A percentile compares a stretch with the other conserved stretches of the same genome.
Conservation (phyloP, 2,797 vertebrate species). For the Okamejei kenojei region DNA sequence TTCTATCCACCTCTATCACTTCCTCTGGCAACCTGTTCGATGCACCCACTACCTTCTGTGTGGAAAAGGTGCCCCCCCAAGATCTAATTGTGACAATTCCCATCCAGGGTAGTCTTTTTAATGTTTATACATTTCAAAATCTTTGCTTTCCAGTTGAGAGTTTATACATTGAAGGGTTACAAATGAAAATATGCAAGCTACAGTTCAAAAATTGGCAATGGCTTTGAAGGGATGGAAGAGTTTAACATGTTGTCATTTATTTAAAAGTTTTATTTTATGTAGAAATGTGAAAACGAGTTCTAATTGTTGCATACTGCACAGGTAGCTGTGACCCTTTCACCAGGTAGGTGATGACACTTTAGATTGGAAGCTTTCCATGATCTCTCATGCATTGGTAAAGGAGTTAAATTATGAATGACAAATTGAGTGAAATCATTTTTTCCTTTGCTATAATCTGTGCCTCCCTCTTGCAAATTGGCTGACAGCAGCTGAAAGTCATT, state of each 20-base stretch:
- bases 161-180: background rate
- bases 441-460: background rate
- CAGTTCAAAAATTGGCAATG: background rate
- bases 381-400: background rate
- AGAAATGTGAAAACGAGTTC: background rate
- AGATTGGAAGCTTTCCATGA: constrained; percentile 1
- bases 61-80: no score
- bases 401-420: constrained; percentile 11
- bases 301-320: background rate
- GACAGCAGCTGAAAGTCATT: constrained; percentile 19
- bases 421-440: constrained; percentile 26
- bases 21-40: no score
- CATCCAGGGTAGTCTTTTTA: background rate
- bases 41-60: no score
- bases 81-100: background rate
- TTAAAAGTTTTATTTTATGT: background rate
- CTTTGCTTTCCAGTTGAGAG: background rate
- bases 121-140: background rate
- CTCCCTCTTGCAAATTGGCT: constrained; percentile 1
- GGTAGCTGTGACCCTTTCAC: background rate
- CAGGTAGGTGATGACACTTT: background rate
- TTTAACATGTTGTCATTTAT: background rate
- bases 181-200: background rate
- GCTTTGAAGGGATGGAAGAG: background rate
- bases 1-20: no score